Base-by-base conservation (phyloP, 2,113 vertebrate species). In the Leucosticte australis region DNA sequence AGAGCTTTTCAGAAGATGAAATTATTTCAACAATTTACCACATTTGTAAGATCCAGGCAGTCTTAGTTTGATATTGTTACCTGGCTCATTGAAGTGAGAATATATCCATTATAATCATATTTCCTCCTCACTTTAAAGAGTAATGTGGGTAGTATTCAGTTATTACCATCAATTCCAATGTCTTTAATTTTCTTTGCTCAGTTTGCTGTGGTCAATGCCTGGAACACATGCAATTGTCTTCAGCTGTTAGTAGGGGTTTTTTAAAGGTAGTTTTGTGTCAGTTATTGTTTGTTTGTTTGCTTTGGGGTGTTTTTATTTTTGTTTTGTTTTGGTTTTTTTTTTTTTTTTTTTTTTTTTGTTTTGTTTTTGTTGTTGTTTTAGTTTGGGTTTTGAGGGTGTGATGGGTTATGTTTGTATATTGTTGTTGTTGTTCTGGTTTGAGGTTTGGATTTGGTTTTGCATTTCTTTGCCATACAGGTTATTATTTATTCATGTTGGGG, bases 81-180 rank as follows among this genome's bases (percentile, higher is more conserved):
- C 27, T 94, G 62, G 63, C 3, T 94, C 85, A 62, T 5, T 77
- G 85, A 50, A 94, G 91, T 3, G 2, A 87, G 67, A 89, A 67
- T 80, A 92, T 84, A 90, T 73, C 87, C 78, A 94, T 96, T 95
- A 62, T 23, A 81, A 75, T 89, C 74, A 52, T 27, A 96, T 96
- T 93, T 94, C 62, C 63, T 85, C 44, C 85, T 94, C 76, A 81
- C 91, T 95, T 94, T 50, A 77, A 64, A 88, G 10, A 68, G 17
- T 74, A 81, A 87, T 50, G 7, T 70, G 27, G 11, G 15, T 30
- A 83, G 70, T 23, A 62, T 68, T 93, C 53, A 18, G 35, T 62
- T 69, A 92, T 87, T 87, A 65, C 13, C 24, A 67, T 74, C 39
- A 93, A 87, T 83, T 87, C 60, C 46, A 74, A 56, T 75, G 44